Base-by-base conservation (phyloP, 2,113 vertebrate genomes). In the Geococcyx californianus region DNA sequence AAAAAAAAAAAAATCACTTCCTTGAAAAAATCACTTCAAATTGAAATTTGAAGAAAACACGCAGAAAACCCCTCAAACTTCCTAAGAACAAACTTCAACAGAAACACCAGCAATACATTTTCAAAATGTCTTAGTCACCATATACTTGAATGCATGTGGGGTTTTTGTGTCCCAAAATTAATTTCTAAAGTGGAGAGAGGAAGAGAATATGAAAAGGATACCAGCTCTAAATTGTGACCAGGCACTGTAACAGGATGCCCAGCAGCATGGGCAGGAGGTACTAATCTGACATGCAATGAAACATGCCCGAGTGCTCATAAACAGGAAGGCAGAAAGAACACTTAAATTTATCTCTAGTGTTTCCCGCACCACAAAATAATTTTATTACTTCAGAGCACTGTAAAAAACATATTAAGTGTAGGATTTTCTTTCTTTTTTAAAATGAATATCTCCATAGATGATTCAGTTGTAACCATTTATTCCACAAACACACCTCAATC, bases 381-480 rank as follows among this genome's bases (percentile, higher is more conserved):
- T n/a, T 17, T 20, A 12, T 10, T 70, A 16, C 31, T 73, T 87
- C 58, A 91, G 44, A 85, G 56, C 63, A 68, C 17, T 4, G 1
- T 47, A 87, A 74, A 74, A 84, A 59, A 31, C 42, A 38, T 26
- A n/a, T 23, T 56, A n/a, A n/a, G n/a, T n/a, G n/a, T n/a, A n/a
- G n/a, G n/a, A n/a, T n/a, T n/a, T n/a, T n/a, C n/a, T n/a, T n/a
- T n/a, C n/a, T n/a, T n/a, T n/a, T n/a, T n/a, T n/a, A 77, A 87
- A 90, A 84, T 87, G 0, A 79, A 3, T 54, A 45, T 34, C 63
- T 90, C 59, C 40, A 51, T 20, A 92, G 83, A 88, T 69, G 74
- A 95, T 80, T 93, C 56, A 84, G n/a, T n/a, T 94, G 58, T 74
- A 84, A 92, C 60, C 52, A 47, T 86, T 91, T 68, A 55, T 59